phyloP scores from a whole-genome alignment of 2,113 vertebrate genomes.

The Oncorhynchus gorbuscha region DNA sequence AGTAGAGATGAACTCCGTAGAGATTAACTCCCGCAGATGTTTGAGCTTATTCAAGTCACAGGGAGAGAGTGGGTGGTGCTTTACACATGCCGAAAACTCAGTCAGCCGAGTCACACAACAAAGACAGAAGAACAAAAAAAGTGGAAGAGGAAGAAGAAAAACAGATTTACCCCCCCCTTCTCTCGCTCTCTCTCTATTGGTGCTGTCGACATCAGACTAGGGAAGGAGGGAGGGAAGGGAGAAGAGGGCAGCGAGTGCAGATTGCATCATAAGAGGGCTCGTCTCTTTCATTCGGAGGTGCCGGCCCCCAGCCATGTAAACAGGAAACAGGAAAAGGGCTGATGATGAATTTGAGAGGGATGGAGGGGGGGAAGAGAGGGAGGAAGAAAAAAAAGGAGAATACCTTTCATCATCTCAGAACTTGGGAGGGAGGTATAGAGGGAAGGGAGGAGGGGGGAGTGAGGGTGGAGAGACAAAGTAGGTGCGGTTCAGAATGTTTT shows the following conservation, averaged over 20 bases:
- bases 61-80: too few relatives aligned
- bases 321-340: constrained; percentile 50
- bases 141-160: too few relatives aligned
- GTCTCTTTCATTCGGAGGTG: constrained; percentile 30
- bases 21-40: too few relatives aligned
- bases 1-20: too few relatives aligned
- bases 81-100: too few relatives aligned
- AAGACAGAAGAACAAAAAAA: too few relatives aligned
- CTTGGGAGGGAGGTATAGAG: constrained; percentile 16
- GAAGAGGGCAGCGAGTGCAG: constrained; percentile 18
- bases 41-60: too few relatives aligned
- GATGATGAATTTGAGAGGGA: constrained; percentile 46
- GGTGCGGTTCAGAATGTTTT: constrained; percentile 32
- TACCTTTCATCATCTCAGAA: constrained; percentile 52
- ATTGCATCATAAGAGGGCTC: constrained; percentile 58
- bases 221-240: background rate
- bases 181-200: too few relatives aligned
- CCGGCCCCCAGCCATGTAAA: constrained; percentile 53
- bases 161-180: too few relatives aligned
- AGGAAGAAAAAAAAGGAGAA: background rate
- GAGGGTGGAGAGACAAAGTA: constrained; percentile 1
- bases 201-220: too few relatives aligned
- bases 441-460: background rate
- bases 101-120: too few relatives aligned
- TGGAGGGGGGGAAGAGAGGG: background rate